Base-by-base conservation (phyloP, 2,797 vertebrate genomes). In the Syngnathus rostellatus region DNA sequence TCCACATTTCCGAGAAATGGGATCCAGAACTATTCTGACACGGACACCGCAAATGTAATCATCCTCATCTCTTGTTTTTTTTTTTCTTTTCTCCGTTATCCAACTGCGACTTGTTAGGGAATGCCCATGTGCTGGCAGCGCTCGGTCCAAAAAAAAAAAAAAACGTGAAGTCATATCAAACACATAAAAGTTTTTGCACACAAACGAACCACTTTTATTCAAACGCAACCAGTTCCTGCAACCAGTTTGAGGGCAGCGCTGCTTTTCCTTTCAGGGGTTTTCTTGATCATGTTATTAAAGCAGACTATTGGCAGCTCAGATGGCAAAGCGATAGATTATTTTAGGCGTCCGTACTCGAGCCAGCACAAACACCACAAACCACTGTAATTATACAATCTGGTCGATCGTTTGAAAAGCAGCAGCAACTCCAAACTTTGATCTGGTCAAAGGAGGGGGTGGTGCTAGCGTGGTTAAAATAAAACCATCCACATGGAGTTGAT, bases 401-500 rank as follows among this genome's bases (percentile, higher is more conserved):
- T 75, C 68, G 61, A 74, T 57, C 79, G 81, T 90, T 86, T 86
- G 86, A 83, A 81, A 72, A 79, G 79, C 73, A 68, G 69, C 63
- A 67, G 76, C 69, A 69, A 45, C 77, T 75, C 64, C 68, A 64
- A 77, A 71, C 85, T 85, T 89, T 90, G 85, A 90, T 90, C 89
- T 85, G 81, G 84, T 86, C 2, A 5, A 76, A 79, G 75, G 76
- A 72, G 60, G 88, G 76, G 80, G 78, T 50, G 70, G 81, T 73
- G 67, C 71, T 69, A 55, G 53, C 48, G 10, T n/a, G 68, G 78
- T 82, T 87, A 84, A 89, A 89, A 89, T 86, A 88, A 87, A 82
- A 83, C 68, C 77, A 82, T 71, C 78, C 88, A 90, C 86, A 89
- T 91, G 89, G 89, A 87, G 78, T 68, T 86, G 76, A 89, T 91